Evolutionary conservation across 1,140 invertebrate species (phyloP).

Genomic region (Scaptomyza pallida): DNA sequence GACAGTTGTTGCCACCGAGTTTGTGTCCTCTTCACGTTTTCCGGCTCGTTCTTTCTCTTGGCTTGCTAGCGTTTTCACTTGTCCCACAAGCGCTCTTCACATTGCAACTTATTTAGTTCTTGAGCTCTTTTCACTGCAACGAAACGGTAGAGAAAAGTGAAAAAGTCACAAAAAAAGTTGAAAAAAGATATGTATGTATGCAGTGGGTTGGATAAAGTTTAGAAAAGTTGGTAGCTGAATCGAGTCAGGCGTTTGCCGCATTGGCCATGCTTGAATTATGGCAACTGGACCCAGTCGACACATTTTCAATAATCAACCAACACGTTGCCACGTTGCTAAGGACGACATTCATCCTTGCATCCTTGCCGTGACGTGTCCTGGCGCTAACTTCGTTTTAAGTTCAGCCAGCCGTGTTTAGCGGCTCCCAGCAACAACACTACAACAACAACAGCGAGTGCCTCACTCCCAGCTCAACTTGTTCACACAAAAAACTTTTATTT

Average conservation of each 20-base stretch:
- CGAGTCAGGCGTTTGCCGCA: slow-evolving; percentile 41
- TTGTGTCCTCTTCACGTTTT: slow-evolving; percentile 13
- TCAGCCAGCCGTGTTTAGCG: slow-evolving; percentile 61
- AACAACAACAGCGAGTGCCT: slow-evolving; percentile 11
- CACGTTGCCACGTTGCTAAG: slow-evolving; percentile 30
- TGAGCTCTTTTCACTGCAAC: slow-evolving; percentile 55
- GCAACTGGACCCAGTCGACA: slow-evolving; percentile 71
- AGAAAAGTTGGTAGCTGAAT: slow-evolving; percentile 31
- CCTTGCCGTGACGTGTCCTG: slow-evolving; percentile 27
- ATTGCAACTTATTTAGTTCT: slow-evolving; percentile 79
- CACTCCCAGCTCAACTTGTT: slow-evolving; percentile 23
- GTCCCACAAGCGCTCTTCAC: slow-evolving; percentile 66
- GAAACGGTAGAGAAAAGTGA: slow-evolving; percentile 52
- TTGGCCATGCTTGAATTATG: slow-evolving; percentile 69
- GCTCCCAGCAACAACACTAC: slow-evolving; percentile 12
- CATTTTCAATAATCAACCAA: slow-evolving; percentile 79
- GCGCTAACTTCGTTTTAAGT: slow-evolving; percentile 73
- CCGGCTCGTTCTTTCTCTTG: slow-evolving; percentile 25
- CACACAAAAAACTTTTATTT: slow-evolving; percentile 68
- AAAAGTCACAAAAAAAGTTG: slow-evolving; percentile 47
- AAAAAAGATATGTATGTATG: slow-evolving; percentile 2
- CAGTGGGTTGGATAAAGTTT: slow-evolving; percentile 22
- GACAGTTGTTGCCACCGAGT: slow-evolving; percentile 24
- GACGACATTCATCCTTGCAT: slow-evolving; percentile 8
- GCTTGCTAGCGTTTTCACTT: slow-evolving; percentile 62